phyloP scores from a whole-genome alignment of 2,888 invertebrate genomes.

The Sicus ferrugineus region DNA sequence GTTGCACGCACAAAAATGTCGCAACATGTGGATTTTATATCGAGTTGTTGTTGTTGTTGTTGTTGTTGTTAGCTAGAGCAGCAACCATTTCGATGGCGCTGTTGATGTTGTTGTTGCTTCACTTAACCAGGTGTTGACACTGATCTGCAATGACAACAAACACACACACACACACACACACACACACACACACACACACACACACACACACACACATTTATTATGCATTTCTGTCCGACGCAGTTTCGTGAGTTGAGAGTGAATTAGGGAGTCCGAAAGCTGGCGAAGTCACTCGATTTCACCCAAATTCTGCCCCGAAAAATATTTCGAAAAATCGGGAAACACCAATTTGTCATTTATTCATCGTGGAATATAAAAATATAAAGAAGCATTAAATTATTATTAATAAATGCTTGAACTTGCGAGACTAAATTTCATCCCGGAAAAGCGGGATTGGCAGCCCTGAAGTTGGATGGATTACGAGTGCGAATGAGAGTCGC shows the following conservation, averaged over 20 bases:
- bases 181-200: not conserved
- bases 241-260: too few species aligned
- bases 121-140: conserved; percentile 62
- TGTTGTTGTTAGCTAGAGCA: conserved; percentile 6
- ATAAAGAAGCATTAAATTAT: too few species aligned
- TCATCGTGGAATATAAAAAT: too few species aligned
- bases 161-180: not conserved
- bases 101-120: conserved; percentile 48
- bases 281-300: too few species aligned
- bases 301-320: too few species aligned
- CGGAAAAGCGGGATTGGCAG: not conserved
- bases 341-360: too few species aligned
- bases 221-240: too few species aligned
- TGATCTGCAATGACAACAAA: conserved; percentile 60
- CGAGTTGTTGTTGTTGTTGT: conserved; percentile 35
- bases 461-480: not conserved
- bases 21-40: not conserved
- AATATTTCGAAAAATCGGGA: too few species aligned
- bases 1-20: conserved; percentile 21
- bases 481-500: not conserved
- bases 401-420: too few species aligned
- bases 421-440: too few species aligned
- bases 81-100: conserved; percentile 11
- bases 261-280: too few species aligned
- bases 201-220: not conserved